These are phyloP conservation scores for Tetramorium bicarinatum DNA, from an alignment of 2,888 invertebrate genomes.

Conservation along the genomic window DNA sequence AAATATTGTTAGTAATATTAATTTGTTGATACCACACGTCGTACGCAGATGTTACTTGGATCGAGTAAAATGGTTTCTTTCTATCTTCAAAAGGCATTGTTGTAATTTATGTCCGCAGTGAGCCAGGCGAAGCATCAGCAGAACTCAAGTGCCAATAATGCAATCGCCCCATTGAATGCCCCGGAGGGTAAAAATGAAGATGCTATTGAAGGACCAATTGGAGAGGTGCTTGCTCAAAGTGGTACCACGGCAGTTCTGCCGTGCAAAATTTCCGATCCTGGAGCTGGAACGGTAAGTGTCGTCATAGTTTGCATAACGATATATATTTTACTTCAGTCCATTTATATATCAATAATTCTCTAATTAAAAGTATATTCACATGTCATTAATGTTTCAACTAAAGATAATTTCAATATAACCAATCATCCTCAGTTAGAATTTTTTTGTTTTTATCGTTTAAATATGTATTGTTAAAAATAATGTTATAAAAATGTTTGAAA, in stretches of 20 bases:
- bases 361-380: not conserved
- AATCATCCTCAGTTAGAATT: not conserved
- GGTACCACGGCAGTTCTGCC: conserved; percentile 87
- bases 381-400: not conserved
- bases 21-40: conserved; percentile 23
- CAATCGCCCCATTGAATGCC: conserved; percentile 68
- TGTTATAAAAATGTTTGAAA: conserved; percentile 7
- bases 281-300: conserved; percentile 86
- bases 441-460: not conserved
- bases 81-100: not conserved
- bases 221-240: conserved; percentile 87
- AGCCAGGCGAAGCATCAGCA: conserved; percentile 82
- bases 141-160: conserved; percentile 78
- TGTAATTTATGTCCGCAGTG: conserved; percentile 72
- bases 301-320: conserved; percentile 14
- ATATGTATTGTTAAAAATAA: conserved; percentile 1
- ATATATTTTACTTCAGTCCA: not conserved
- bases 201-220: conserved; percentile 79
- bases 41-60: conserved; percentile 15
- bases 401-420: not conserved
- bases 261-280: conserved; percentile 86
- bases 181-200: conserved; percentile 68
- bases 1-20: not conserved
- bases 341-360: not conserved
- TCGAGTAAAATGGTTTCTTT: conserved; percentile 6